A percentile compares a stretch with the other conserved stretches of the same genome.
phyloP scores from a whole-genome alignment of 2,888 invertebrate genomes.

The Phymatocera aterrima region DNA sequence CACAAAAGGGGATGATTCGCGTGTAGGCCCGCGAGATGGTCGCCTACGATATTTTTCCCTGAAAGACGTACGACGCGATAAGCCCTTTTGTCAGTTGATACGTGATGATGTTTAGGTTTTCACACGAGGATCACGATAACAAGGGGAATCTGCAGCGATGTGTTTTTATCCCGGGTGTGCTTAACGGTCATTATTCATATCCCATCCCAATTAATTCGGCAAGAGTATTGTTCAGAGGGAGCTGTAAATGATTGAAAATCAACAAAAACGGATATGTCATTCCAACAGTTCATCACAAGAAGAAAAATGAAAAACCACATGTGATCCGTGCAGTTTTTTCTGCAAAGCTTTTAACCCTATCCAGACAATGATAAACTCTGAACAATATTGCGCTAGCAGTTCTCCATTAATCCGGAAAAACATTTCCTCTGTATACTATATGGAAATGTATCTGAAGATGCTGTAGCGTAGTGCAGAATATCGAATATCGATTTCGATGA shows the following conservation, averaged over 20 bases:
- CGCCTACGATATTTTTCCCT: constrained; percentile 5
- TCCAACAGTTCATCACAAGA: neutral
- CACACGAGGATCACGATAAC: neutral
- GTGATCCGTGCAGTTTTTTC: neutral
- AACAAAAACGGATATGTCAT: too few species aligned
- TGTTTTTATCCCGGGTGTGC: neutral
- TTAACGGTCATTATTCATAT: neutral
- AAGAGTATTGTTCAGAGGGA: neutral
- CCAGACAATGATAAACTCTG: neutral
- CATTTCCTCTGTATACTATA: neutral
- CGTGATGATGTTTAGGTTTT: neutral
- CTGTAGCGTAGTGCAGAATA: too few species aligned
- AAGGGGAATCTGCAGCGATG: neutral
- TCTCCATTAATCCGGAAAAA: neutral
- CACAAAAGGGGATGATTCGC: neutral
- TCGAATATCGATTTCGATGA: too few species aligned
- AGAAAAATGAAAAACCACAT: too few species aligned
- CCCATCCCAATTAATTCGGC: neutral
- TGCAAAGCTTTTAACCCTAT: neutral
- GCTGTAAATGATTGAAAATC: too few species aligned
- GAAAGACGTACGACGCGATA: constrained; percentile 11
- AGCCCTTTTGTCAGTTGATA: constrained; percentile 17
- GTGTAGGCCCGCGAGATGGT: neutral
- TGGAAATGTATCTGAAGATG: too few species aligned
- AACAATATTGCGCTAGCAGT: neutral